Base-by-base conservation (phyloP, 2,888 invertebrate species). In the Stenichneumon culpator region DNA sequence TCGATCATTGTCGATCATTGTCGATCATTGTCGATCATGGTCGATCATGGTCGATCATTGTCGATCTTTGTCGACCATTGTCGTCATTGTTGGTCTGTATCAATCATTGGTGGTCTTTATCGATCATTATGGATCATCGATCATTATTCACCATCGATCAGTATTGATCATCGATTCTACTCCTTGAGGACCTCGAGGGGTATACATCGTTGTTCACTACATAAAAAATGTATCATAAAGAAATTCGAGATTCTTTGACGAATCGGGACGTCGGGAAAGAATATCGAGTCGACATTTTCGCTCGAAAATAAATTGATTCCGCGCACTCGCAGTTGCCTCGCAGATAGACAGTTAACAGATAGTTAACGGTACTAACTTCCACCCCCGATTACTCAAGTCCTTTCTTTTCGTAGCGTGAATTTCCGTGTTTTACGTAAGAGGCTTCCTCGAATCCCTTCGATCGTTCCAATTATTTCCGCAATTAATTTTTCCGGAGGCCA, bases 281-380 rank as follows among this genome's bases (percentile, higher is more conserved):
- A 19, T 19, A 39, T 16, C 47, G 60, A 19, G 19, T 47, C 47
- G 2, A 28, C 36, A 9, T 39, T 32, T 32, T 28, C 9, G 22
- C 9, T 19, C 39, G 14, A 67, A 67, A 70, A 60, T 19, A 28
- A 63, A 54, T 63, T 9, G 6, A 60, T 32, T 25, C 6, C 52
- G 28, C 67, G 83, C 32, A 57, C 60, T 36, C 52, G 94, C 94
- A 97, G 97, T 96, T 95, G 95, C 96, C 93, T 97, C 97, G 86
- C 96, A 96, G 95, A 96, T 97, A 92, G n/a, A n/a, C n/a, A n/a
- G n/a, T n/a, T n/a, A n/a, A n/a, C 96, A 96, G 95, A 96, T 97
- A 92, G 95, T 95, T 28, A 95, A 95, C 91, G 95, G 95, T 95
- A 88, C 75, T 9, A 54, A 19, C 0, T 54, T 19, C 22, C 52